Evolutionary conservation across 2,113 vertebrate genomes (phyloP).

Genomic region (Sisor rabdophorus): DNA sequence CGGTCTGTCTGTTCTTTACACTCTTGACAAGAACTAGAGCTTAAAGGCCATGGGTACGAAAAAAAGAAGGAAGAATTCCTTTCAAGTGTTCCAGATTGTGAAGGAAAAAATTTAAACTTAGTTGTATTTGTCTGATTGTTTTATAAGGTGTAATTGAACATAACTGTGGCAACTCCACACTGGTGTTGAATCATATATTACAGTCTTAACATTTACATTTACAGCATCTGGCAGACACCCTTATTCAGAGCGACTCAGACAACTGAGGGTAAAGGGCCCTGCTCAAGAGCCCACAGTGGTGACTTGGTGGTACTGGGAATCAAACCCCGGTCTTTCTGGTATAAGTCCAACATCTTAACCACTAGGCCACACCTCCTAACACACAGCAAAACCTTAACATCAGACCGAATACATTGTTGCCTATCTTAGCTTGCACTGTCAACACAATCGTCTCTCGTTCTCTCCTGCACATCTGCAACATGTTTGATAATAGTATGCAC

Average conservation of each 20-base stretch:
- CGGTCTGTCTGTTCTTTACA: constrained; percentile 36
- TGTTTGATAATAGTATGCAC: constrained; percentile 67
- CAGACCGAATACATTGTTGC: background rate
- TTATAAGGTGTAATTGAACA: constrained; percentile 8
- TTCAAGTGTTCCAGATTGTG: constrained; percentile 67
- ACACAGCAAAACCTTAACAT: background rate
- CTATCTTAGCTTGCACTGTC: constrained; percentile 8
- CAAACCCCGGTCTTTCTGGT: too few species aligned
- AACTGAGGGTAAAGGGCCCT: too few species aligned
- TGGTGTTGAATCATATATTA: background rate
- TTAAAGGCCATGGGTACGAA: constrained; percentile 68
- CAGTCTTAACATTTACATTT: too few species aligned
- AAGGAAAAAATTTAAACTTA: constrained; percentile 34
- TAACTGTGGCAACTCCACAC: background rate
- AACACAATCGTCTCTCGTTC: constrained; percentile 15
- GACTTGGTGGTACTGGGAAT: too few species aligned
- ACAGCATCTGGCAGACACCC: too few species aligned
- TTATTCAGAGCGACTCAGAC: too few species aligned
- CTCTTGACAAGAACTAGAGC: constrained; percentile 65
- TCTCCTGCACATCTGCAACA: constrained; percentile 67
- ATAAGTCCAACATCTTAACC: too few species aligned
- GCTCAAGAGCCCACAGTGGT: too few species aligned
- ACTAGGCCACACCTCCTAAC: too few species aligned
- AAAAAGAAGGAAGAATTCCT: constrained; percentile 72
- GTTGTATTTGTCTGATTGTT: constrained; percentile 58